Base-by-base conservation (phyloP, 2,797 vertebrate genomes). In the Phoeniculus purpureus region DNA sequence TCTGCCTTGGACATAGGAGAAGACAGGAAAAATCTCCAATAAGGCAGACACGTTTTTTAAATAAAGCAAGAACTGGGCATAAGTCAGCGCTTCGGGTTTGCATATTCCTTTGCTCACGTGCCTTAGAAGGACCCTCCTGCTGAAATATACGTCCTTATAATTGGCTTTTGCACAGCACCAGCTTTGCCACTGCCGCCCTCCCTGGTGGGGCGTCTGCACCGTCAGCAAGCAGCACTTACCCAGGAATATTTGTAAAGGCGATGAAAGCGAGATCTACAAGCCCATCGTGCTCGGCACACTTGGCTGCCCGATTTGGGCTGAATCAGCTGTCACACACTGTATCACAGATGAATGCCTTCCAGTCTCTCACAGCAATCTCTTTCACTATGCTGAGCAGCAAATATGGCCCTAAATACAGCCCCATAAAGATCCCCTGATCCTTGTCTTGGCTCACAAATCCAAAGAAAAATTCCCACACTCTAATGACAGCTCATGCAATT, bases 271-370 rank as follows among this genome's bases (percentile, higher is more conserved):
- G 95, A 89, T 50, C n/a, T 20, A 79, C 81, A 89, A 85, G 67
- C 83, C 88, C 31, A 34, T 6, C 4, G 89, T 4, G 5, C 20
- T 37, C 81, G 25, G 84, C 92, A 89, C 8, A 84, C 95, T 87
- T 7, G 32, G 93, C 95, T 93, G 95, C 89, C 87, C 20, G 1
- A 18, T 14, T 26, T 3, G 2, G 92, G 91, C 96, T 93, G 95
- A 94, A 95, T 93, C 96, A 96, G 95, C 95, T 93, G 93, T 85
- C 94, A 81, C 14, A 55, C 78, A 2, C 73, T 48, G 87, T 17
- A 68, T 58, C 93, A 91, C 85, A 85, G 79, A 62, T 22, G 52
- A 95, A 59, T 21, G 20, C 77, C 55, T 52, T 74, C 80, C 77
- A 70, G 80, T 45, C 87, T 94, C 85, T 43, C 22, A 66, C 32